A percentile compares a stretch with the other conserved stretches of the same genome.
Evolutionary conservation across 1,140 invertebrate species (phyloP).

Genomic region (Aricia agestis): DNA sequence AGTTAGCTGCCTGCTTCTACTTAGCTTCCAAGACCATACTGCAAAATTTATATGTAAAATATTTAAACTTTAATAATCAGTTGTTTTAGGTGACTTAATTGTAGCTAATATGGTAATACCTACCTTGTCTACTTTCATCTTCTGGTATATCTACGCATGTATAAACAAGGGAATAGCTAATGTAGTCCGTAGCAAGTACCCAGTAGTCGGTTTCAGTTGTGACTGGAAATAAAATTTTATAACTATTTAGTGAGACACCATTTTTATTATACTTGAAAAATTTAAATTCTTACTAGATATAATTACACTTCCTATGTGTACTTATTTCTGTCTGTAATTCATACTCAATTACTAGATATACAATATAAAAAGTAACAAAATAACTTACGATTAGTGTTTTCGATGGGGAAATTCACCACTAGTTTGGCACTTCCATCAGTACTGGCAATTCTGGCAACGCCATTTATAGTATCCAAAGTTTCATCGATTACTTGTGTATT

Average conservation of each 20-base stretch:
- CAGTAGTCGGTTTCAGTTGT: conserved; percentile 57
- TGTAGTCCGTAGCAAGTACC: conserved; percentile 58
- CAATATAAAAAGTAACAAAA: neutral
- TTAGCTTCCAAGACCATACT: conserved; percentile 54
- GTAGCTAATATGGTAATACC: neutral
- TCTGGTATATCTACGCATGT: conserved; percentile 43
- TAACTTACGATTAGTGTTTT: conserved; percentile 45
- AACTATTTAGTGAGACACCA: no score
- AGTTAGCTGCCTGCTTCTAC: conserved; percentile 40
- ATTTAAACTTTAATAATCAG: no score
- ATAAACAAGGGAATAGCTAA: conserved; percentile 52
- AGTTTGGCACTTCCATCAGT: conserved; percentile 46
- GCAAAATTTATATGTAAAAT: conserved; percentile 2
- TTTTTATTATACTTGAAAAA: no score
- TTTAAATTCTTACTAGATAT: no score
- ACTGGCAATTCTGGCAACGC: conserved; percentile 31
- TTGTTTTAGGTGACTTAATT: no score
- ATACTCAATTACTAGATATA: no score
- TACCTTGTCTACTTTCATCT: conserved; percentile 45
- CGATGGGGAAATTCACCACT: conserved; percentile 48
- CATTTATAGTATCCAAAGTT: conserved; percentile 39
- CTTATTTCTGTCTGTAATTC: no score
- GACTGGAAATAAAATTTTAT: conserved; percentile 31
- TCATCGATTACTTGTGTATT: conserved; percentile 53
- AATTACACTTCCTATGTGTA: no score